Conservation (phyloP, 1,140 invertebrate genomes). For the Dolichoris vasculosae region DNA sequence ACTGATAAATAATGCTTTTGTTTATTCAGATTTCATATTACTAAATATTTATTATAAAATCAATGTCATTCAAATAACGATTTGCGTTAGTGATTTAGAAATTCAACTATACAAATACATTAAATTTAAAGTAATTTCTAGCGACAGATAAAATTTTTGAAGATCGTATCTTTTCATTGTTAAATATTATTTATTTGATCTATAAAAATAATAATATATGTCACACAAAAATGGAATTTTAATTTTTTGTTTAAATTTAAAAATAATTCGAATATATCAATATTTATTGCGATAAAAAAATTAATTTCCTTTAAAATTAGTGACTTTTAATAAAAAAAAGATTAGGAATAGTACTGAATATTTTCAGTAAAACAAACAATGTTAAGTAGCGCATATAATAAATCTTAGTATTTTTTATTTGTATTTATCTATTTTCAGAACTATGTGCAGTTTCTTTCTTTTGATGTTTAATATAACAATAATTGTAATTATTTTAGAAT, state of each 20-base stretch:
- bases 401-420: not conserved
- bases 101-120: not conserved
- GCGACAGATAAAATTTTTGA: not conserved
- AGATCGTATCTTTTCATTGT: not conserved
- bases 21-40: not conserved
- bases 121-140: not conserved
- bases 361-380: not conserved
- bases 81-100: not conserved
- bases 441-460: not conserved
- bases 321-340: not conserved
- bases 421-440: not conserved
- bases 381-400: not conserved
- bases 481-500: constrained; percentile 22
- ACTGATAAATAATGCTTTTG: not conserved
- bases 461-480: not conserved
- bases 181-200: not conserved
- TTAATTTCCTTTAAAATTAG: not conserved
- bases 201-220: not conserved
- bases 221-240: not conserved
- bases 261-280: not conserved
- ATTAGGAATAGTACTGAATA: not conserved
- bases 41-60: not conserved
- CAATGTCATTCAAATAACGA: too few relatives aligned
- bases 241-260: too few relatives aligned
- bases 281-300: not conserved